phyloP scores from a whole-genome alignment of 2,113 vertebrate species.

The Mustelus asterias region DNA sequence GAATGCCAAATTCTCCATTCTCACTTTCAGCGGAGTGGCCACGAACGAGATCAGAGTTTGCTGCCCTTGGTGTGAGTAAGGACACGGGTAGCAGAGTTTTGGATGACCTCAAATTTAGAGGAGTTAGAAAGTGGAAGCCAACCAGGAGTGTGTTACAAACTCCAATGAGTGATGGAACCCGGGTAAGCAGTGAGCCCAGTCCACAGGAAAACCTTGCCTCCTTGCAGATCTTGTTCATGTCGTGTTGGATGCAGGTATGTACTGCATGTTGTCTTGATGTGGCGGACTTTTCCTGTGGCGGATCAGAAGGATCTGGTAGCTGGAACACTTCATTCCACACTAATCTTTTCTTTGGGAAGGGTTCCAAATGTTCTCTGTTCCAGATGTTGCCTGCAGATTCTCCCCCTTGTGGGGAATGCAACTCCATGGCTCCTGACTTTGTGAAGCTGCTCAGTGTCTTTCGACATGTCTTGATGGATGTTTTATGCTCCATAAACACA shows the following conservation, averaged over 20 bases:
- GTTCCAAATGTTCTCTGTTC: not conserved
- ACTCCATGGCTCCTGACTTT: not conserved
- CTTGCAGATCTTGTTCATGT: not conserved
- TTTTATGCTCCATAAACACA: not conserved
- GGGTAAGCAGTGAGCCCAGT: not conserved
- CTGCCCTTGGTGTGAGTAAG: not conserved
- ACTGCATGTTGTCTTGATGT: not conserved
- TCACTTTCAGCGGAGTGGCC: no score
- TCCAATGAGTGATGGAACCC: not conserved
- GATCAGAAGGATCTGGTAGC: not conserved
- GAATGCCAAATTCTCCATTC: no score
- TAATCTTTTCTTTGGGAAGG: not conserved
- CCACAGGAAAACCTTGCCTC: not conserved
- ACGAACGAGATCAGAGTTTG: no score
- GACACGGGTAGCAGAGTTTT: not conserved
- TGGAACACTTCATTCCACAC: not conserved
- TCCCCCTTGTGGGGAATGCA: not conserved
- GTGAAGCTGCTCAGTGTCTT: not conserved
- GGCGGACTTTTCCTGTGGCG: not conserved
- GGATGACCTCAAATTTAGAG: no score
- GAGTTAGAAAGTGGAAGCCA: not conserved
- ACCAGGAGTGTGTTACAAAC: not conserved
- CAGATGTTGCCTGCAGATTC: not conserved
- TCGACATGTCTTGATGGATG: not conserved
- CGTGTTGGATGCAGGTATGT: not conserved